Evolutionary conservation across 2,797 vertebrate species (phyloP).

Genomic region (Gymnoscopelus microlampas): DNA sequence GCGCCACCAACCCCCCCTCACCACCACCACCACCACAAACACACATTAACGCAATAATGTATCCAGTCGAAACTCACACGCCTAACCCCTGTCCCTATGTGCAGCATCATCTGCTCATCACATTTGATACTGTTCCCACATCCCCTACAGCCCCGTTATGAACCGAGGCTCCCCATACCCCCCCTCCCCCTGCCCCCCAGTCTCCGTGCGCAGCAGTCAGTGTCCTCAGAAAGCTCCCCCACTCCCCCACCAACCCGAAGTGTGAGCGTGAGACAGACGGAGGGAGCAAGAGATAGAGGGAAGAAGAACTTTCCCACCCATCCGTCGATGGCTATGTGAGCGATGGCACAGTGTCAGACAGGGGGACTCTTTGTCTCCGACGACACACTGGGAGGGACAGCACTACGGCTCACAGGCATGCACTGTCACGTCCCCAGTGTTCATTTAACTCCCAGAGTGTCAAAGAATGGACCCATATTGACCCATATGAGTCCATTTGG

Average conservation of each 20-base stretch:
- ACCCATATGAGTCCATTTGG: too few species aligned
- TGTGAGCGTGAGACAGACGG: neutral
- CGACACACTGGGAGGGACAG: conserved; percentile 60
- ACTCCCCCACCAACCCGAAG: conserved; percentile 35
- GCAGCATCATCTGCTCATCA: conserved; percentile 46
- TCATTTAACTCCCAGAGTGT: too few species aligned
- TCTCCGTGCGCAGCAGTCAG: conserved; percentile 23
- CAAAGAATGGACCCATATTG: too few species aligned
- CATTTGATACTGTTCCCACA: neutral
- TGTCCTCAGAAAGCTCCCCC: conserved; percentile 68
- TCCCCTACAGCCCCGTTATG: neutral
- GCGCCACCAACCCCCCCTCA: conserved; percentile 7
- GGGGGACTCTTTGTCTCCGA: conserved; percentile 78
- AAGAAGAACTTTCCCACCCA: conserved; percentile 71
- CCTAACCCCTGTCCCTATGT: conserved; percentile 51
- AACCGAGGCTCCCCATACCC: neutral
- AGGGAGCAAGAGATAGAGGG: neutral
- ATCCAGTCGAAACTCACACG: conserved; percentile 53
- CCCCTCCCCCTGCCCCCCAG: conserved; percentile 22
- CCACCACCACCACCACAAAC: neutral
- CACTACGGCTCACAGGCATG: neutral
- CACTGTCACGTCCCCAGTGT: too few species aligned
- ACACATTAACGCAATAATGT: conserved; percentile 56
- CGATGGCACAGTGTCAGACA: conserved; percentile 66
- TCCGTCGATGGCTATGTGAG: conserved; percentile 42